Base-by-base conservation (phyloP, 2,888 invertebrate species). In the Chrysolina haemoptera region DNA sequence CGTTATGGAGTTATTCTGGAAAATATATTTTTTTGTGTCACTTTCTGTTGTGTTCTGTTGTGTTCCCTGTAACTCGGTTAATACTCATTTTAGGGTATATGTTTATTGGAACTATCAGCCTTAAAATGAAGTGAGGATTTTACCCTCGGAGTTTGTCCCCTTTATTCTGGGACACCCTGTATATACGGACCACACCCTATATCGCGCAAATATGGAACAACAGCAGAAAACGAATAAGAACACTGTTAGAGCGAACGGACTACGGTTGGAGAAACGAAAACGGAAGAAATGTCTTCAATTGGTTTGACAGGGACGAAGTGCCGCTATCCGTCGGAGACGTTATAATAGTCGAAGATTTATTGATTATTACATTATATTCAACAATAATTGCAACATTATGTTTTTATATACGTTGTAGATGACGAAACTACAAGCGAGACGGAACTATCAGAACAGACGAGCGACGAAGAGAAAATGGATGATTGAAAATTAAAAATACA, bases 391-490 rank as follows among this genome's bases (percentile, higher is more conserved):
- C 16, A 43, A 43, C 8, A 50, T 6, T 50, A 16, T 50, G 50
- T 16, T 50, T 50, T 50, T 50, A 50, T 50, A 50, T 50, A 50
- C 16, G 50, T 50, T 50, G 16, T 8, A 50, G 50, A 50, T n/a
- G 50, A 50, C 50, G 50, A 50, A 50, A 50, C n/a, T 50, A 50
- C 50, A 50, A 6, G n/a, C 50, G 50, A 50, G 50, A 50, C 16
- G 50, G 50, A 50, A 14, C 16, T 50, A 14, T 50, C 16, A 50
- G 50, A 50, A 50, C 11, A 50, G 1, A 11, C 50, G n/a, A 50
- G 50, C 50, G 50, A 50, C n/a, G 50, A 50, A 50, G 50, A 50
- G 43, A 14, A 43, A 50, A n/a, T n/a, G n/a, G n/a, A 50, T 50
- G 50, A 50, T 50, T 50, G 50, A 50, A 50, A 50, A 50, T 50